A percentile compares a stretch with the other conserved stretches of the same genome.
phyloP scores from a whole-genome alignment of 1,140 invertebrate genomes.

The Temnothorax longispinosus region DNA sequence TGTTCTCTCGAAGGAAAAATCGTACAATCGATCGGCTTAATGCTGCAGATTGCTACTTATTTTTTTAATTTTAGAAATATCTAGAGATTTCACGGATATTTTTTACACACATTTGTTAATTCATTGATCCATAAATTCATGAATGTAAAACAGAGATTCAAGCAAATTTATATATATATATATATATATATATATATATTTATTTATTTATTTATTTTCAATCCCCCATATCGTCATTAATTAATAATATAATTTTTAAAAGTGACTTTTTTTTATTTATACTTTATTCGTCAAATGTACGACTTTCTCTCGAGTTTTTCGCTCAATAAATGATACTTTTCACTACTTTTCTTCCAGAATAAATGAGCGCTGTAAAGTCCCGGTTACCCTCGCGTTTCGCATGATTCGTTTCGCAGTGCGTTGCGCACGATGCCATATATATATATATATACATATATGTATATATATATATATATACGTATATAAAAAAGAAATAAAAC shows the following conservation, averaged over 20 bases:
- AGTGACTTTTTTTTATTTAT: background rate
- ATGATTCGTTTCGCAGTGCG: conserved; percentile 21
- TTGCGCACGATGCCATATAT: conserved; percentile 11
- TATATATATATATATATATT: background rate
- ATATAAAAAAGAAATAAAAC: conserved; percentile 64
- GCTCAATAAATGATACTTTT: background rate
- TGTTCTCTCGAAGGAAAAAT: conserved; percentile 18
- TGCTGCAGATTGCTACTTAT: background rate
- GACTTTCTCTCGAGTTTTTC: background rate
- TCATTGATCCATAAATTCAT: background rate
- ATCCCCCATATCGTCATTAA: background rate
- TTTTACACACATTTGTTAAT: background rate
- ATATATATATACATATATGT: conserved; percentile 43
- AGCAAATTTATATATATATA: background rate
- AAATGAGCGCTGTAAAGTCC: conserved; percentile 11
- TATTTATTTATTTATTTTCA: background rate
- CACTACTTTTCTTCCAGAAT: background rate
- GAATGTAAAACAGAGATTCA: background rate
- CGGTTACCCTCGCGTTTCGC: conserved; percentile 13
- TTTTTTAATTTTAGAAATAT: too few relatives aligned
- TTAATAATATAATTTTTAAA: background rate
- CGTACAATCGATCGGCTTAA: background rate
- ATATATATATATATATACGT: conserved; percentile 49
- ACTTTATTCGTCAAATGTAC: conserved; percentile 23
- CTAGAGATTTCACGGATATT: too few relatives aligned